A percentile compares a stretch with the other conserved stretches of the same genome.
Evolutionary conservation across 1,140 invertebrate species (phyloP).

Genomic region (Hycleus phaleratus): DNA sequence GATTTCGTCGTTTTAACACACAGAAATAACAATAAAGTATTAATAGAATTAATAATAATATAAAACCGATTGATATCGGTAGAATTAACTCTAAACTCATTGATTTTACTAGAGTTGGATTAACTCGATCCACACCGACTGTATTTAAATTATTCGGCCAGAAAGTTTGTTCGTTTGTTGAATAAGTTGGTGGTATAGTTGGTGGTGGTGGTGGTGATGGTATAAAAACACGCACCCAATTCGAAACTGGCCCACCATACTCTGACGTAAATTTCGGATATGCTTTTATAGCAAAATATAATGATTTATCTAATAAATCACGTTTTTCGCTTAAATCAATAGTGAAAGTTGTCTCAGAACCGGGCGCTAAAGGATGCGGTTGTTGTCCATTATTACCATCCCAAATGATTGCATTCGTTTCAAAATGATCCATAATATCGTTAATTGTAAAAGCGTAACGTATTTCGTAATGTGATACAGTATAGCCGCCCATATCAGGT

Average conservation of each 20-base stretch:
- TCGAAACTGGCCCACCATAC: constrained; percentile 47
- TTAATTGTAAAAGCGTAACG: constrained; percentile 39
- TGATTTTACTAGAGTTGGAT: constrained; percentile 27
- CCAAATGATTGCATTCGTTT: constrained; percentile 38
- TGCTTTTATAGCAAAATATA: constrained; percentile 49
- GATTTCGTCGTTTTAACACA: constrained; percentile 34
- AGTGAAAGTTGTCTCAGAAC: constrained; percentile 42
- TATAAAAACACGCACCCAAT: constrained; percentile 47
- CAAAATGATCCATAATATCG: constrained; percentile 44
- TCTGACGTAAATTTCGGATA: constrained; percentile 35
- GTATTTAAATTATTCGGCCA: constrained; percentile 33
- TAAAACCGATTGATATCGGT: constrained; percentile 40
- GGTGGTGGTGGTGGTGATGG: constrained; percentile 45
- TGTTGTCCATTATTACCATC: constrained; percentile 25
- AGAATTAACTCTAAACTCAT: constrained; percentile 41
- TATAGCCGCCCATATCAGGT: constrained; percentile 46
- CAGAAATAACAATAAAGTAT: constrained; percentile 45
- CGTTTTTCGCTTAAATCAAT: constrained; percentile 43
- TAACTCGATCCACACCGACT: constrained; percentile 24
- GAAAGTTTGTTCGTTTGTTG: constrained; percentile 34
- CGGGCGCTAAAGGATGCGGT: constrained; percentile 39
- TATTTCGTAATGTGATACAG: constrained; percentile 46
- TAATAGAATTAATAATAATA: constrained; percentile 39
- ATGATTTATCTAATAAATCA: constrained; percentile 40
- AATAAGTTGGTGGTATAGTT: constrained; percentile 36